These are phyloP conservation scores for Sarcophaga caerulescens DNA, from an alignment of 2,888 invertebrate genomes.

Conservation along the genomic window DNA sequence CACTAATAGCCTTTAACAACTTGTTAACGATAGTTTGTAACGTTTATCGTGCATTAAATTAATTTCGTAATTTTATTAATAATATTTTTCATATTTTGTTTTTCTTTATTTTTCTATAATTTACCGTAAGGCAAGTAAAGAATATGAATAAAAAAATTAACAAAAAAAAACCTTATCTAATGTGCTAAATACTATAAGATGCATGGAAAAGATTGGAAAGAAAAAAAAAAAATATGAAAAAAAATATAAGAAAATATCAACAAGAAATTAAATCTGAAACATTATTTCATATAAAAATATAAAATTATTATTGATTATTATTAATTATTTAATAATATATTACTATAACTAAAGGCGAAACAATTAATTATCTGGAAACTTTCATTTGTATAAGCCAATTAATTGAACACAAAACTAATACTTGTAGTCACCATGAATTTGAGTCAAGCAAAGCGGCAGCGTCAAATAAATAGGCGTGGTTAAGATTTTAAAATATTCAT, in stretches of 20 bases:
- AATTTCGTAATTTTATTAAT: constrained; percentile 29
- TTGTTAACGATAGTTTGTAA: constrained; percentile 24
- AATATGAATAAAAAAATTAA: neutral
- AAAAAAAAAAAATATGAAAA: constrained; percentile 22
- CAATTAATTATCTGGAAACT: constrained; percentile 52
- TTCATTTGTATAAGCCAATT: constrained; percentile 37
- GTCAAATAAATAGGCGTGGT: too few species aligned
- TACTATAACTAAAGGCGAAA: constrained; percentile 53
- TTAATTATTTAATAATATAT: constrained; percentile 70
- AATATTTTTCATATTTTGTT: neutral
- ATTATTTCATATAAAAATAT: constrained; percentile 2
- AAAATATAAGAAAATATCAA: constrained; percentile 24
- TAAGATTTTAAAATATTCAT: too few species aligned
- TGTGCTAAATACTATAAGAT: constrained; percentile 35
- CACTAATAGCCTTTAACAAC: constrained; percentile 10
- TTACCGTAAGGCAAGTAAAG: constrained; percentile 30
- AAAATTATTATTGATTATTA: constrained; percentile 36
- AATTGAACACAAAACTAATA: neutral
- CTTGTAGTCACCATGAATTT: too few species aligned
- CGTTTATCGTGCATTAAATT: constrained; percentile 35
- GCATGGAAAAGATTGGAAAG: constrained; percentile 11
- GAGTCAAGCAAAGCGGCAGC: too few species aligned
- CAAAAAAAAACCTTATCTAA: constrained; percentile 33
- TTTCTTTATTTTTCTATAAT: neutral
- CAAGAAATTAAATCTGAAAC: constrained; percentile 32